Conservation (phyloP, 2,888 invertebrate species). For the Carterocephalus palaemon region DNA sequence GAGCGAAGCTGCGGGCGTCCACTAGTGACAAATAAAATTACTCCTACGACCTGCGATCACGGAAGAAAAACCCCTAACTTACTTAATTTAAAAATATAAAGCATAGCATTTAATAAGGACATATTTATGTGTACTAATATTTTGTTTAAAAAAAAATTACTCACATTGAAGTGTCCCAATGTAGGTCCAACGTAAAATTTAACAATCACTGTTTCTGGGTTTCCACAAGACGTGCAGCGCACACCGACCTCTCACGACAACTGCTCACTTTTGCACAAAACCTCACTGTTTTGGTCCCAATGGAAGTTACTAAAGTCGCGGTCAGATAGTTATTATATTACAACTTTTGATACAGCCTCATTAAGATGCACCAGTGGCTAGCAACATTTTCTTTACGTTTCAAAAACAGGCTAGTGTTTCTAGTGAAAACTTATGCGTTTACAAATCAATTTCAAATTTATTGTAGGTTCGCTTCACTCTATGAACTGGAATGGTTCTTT, state of each 20-base stretch:
- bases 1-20: no score
- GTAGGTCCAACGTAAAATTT: neutral
- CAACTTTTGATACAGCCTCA: constrained; percentile 13
- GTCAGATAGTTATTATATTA: constrained; percentile 16
- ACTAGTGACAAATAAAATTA: no score
- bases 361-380: constrained; percentile 9
- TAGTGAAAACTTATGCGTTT: constrained; percentile 14
- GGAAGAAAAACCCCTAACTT: no score
- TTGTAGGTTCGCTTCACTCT: no score
- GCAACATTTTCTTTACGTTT: constrained; percentile 11
- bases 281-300: constrained; percentile 15
- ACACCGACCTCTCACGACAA: constrained; percentile 4
- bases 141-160: no score
- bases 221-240: constrained; percentile 9
- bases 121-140: no score
- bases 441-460: no score
- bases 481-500: no score
- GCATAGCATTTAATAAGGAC: neutral
- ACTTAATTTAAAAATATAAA: no score
- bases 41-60: no score
- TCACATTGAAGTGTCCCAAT: constrained; percentile 4
- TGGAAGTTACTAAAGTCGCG: constrained; percentile 11
- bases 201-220: neutral
- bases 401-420: constrained; percentile 5
- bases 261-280: constrained; percentile 15